Conservation (phyloP, 2,113 vertebrate species). For the Chamaetylas fuelleborni region DNA sequence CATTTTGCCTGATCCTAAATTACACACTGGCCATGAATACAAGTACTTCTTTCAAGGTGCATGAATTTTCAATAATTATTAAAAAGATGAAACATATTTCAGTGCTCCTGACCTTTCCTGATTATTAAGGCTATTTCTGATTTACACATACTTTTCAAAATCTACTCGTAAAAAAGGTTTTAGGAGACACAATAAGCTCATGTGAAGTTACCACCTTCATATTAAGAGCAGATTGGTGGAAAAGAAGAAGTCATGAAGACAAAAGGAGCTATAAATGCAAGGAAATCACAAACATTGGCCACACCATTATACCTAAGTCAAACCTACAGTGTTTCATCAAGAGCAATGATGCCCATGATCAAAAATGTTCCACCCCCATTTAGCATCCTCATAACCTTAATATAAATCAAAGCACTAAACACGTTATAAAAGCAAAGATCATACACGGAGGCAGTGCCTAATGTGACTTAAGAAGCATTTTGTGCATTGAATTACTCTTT, state of each 20-base stretch:
- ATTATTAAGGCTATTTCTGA: not conserved
- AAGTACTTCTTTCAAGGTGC: not conserved
- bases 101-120: not conserved
- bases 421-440: not conserved
- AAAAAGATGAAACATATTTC: not conserved
- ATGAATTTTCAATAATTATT: not conserved
- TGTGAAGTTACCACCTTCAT: not conserved
- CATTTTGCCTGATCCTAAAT: not conserved
- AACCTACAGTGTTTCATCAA: not conserved
- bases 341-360: not conserved
- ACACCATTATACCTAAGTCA: not conserved
- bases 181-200: not conserved
- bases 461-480: constrained; percentile 20
- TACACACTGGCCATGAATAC: not conserved
- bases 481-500: not conserved
- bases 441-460: not conserved
- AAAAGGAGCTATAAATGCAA: not conserved
- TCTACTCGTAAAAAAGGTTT: not conserved
- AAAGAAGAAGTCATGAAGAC: not conserved
- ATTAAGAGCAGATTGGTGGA: not conserved
- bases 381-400: not conserved
- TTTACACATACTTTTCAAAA: not conserved
- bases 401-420: constrained; percentile 1
- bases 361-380: not conserved
- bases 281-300: not conserved